phyloP scores from a whole-genome alignment of 2,797 vertebrate species.

The Catharus ustulatus region DNA sequence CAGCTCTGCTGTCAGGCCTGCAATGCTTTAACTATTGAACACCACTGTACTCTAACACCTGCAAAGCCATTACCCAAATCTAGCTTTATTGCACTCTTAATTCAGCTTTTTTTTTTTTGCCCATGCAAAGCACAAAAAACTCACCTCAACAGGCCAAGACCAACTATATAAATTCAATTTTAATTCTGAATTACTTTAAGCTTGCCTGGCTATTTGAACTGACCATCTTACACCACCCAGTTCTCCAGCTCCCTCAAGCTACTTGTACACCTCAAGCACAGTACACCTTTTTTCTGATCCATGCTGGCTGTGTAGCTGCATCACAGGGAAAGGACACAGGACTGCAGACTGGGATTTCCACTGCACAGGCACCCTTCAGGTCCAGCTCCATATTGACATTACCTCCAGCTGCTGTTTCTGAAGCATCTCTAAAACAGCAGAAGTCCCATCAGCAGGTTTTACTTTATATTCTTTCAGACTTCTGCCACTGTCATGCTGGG shows the following conservation, averaged over 20 bases:
- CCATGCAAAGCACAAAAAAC: neutral
- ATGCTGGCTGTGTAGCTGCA: neutral
- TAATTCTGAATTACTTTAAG: neutral
- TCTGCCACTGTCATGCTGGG: neutral
- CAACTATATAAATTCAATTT: neutral
- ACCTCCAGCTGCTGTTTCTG: neutral
- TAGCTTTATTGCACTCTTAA: neutral
- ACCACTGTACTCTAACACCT: neutral
- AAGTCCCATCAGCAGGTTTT: neutral
- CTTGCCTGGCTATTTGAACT: neutral
- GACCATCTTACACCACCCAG: neutral
- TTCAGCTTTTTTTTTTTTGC: neutral
- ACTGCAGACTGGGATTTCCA: accelerated
- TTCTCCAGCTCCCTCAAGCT: neutral
- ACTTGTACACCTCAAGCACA: neutral
- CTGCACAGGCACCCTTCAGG: neutral
- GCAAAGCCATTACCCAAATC: neutral
- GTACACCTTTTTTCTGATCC: neutral
- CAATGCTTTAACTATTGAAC: neutral
- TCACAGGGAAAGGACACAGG: neutral
- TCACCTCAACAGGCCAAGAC: neutral
- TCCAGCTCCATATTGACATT: neutral
- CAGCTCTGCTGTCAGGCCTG: neutral
- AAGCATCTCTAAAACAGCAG: neutral
- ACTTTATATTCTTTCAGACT: neutral